phyloP scores from a whole-genome alignment of 2,797 vertebrate genomes.

The Limnodromus scolopaceus region DNA sequence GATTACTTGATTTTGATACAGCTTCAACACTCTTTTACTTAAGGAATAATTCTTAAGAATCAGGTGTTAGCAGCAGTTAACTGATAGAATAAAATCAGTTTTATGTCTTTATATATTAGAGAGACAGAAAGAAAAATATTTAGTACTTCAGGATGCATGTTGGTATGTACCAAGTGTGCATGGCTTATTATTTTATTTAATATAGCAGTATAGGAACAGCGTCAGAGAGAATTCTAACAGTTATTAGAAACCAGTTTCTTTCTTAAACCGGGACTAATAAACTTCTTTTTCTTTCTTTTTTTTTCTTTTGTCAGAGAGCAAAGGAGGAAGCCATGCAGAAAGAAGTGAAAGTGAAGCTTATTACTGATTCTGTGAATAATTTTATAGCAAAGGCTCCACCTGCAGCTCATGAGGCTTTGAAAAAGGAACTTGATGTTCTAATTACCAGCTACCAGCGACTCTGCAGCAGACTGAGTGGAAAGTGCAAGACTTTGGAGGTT shows the following conservation, averaged over 20 bases:
- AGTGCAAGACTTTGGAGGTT: conserved; percentile 96
- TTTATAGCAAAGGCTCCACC: conserved; percentile 93
- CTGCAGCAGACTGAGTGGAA: conserved; percentile 93
- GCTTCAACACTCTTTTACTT: background rate
- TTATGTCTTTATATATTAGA: background rate
- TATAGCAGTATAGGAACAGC: background rate
- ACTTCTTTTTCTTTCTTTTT: background rate
- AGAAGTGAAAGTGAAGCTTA: conserved; percentile 93
- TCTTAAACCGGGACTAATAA: background rate
- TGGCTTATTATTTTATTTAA: background rate
- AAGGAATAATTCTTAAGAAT: background rate
- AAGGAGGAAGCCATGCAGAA: conserved; percentile 96
- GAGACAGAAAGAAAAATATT: background rate
- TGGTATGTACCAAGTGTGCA: background rate
- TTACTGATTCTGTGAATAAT: conserved; percentile 92
- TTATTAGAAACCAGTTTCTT: background rate
- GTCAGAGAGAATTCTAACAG: background rate
- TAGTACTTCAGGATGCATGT: background rate
- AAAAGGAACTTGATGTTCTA: conserved; percentile 89
- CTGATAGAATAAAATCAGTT: background rate
- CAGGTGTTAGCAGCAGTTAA: background rate
- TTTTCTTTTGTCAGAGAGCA: conserved; percentile 83
- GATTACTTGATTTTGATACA: background rate
- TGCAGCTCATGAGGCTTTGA: conserved; percentile 91
- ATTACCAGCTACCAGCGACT: conserved; percentile 92